Base-by-base conservation (phyloP, 2,797 vertebrate genomes). In the Pseudotriccus pelzelni region DNA sequence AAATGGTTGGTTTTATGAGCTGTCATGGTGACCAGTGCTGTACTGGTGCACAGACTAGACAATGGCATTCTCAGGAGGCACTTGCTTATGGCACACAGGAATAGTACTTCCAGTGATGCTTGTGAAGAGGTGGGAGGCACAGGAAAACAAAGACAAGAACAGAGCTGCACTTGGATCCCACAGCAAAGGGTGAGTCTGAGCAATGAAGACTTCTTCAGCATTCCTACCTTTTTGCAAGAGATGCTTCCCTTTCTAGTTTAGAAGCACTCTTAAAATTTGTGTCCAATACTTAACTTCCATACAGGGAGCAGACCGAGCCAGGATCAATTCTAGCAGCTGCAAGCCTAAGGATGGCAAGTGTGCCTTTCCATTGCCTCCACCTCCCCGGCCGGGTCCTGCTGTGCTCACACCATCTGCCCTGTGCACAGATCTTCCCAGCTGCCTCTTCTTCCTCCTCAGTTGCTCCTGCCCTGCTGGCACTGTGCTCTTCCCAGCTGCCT, bases 381-480 rank as follows among this genome's bases (percentile, higher is more conserved):
- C 2, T 12, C 36, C 53, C 50, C 17, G 32, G 43, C 55, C 64
- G 49, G 30, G 37, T 53, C 52, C 50, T 0, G 0, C 66, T 9
- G 1, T 0, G 41, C 68, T 67, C 56, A 20, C 64, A 24, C 53
- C 75, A 14, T 7, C 50, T 53, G 77, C 73, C 73, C 84, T 34
- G 10, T 0, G 49, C 77, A 24, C 3, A 2, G 25, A 59, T 11
- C 56, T 56, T 80, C 56, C 64, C 53, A 74, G 49, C 0, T 0
- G 0, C 49, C 37, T 18, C 4, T 5, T 53, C 27, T 7, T 36
- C 23, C 53, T 62, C 32, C 73, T 25, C 15, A 3, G 19, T 0
- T 8, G 32, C 37, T 85, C 44, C 90, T 74, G 72, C 72, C 47
- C 44, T 63, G 19, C 36, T 5, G 9, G 66, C 46, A 50, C 9